A percentile compares a stretch with the other conserved stretches of the same genome.
Conservation (phyloP, 1,140 invertebrate species). For the Drosophila murphyi region DNA sequence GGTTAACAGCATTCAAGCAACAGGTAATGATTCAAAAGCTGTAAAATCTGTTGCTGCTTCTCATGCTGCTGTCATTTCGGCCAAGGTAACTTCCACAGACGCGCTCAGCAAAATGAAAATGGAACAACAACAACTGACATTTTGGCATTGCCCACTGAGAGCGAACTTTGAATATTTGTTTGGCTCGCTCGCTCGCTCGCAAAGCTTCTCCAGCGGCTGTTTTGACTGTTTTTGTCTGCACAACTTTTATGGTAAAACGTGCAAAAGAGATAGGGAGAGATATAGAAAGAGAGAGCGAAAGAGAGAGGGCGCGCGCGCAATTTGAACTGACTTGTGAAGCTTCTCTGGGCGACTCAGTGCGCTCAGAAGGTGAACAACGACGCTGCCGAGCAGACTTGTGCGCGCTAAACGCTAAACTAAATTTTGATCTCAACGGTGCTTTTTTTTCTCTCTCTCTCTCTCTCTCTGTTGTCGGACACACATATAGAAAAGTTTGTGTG, state of each 20-base stretch:
- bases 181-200: slow-evolving; percentile 22
- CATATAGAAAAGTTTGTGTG: slow-evolving; percentile 15
- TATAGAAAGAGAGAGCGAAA: background rate
- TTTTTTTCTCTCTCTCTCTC: slow-evolving; percentile 31
- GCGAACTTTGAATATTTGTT: slow-evolving; percentile 36
- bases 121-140: slow-evolving; percentile 21
- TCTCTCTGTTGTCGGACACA: slow-evolving; percentile 49
- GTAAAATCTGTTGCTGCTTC: slow-evolving; percentile 30
- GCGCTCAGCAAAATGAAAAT: slow-evolving; percentile 20
- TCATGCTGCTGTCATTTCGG: slow-evolving; percentile 58
- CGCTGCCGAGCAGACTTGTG: slow-evolving; percentile 66
- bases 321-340: slow-evolving; percentile 16
- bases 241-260: slow-evolving; percentile 5
- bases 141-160: slow-evolving; percentile 35
- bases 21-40: slow-evolving; percentile 53
- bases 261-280: slow-evolving; percentile 18
- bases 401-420: slow-evolving; percentile 48
- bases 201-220: slow-evolving; percentile 18
- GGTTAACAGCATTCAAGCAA: slow-evolving; percentile 39
- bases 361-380: slow-evolving; percentile 68
- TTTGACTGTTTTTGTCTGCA: slow-evolving; percentile 24
- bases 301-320: slow-evolving; percentile 2
- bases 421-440: slow-evolving; percentile 80
- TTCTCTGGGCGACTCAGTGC: slow-evolving; percentile 58
- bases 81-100: slow-evolving; percentile 61